These are phyloP conservation scores for Drosophila atroscutellata DNA, from an alignment of 2,888 invertebrate species.

Conservation along the genomic window DNA sequence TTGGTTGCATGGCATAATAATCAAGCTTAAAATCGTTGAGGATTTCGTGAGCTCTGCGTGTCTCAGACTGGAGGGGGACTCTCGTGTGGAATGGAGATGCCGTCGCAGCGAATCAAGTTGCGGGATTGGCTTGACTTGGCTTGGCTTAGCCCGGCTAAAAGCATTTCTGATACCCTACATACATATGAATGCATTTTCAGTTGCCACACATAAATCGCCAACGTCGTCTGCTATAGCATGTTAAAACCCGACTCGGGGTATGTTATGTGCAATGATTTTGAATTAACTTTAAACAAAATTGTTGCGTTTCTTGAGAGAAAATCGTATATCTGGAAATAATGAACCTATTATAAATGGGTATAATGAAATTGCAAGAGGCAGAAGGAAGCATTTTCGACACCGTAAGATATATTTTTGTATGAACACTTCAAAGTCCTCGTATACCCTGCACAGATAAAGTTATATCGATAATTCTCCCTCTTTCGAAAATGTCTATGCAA, in stretches of 20 bases:
- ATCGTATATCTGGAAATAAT: background rate
- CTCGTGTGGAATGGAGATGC: background rate
- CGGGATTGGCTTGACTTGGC: constrained; percentile 10
- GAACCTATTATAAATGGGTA: background rate
- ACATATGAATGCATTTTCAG: background rate
- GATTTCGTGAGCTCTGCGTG: constrained; percentile 35
- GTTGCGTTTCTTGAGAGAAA: background rate
- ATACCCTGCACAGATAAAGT: background rate
- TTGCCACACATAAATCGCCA: background rate
- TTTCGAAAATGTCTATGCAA: background rate
- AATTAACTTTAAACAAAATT: background rate
- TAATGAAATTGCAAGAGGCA: background rate
- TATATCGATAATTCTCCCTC: background rate
- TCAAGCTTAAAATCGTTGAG: constrained; percentile 39
- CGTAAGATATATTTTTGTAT: background rate
- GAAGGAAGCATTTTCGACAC: background rate
- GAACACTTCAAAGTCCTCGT: background rate
- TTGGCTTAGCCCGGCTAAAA: constrained; percentile 8
- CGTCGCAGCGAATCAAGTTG: constrained; percentile 20
- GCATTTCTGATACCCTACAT: constrained; percentile 28
- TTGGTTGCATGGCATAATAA: constrained; percentile 53
- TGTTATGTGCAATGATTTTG: background rate
- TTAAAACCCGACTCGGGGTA: background rate
- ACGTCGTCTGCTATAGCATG: background rate
- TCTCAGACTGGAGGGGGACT: background rate